Percentiles rank a stretch among this genome's conserved stretches.
Conservation (phyloP, 1,140 invertebrate genomes). For the Drosophila teissieri region DNA sequence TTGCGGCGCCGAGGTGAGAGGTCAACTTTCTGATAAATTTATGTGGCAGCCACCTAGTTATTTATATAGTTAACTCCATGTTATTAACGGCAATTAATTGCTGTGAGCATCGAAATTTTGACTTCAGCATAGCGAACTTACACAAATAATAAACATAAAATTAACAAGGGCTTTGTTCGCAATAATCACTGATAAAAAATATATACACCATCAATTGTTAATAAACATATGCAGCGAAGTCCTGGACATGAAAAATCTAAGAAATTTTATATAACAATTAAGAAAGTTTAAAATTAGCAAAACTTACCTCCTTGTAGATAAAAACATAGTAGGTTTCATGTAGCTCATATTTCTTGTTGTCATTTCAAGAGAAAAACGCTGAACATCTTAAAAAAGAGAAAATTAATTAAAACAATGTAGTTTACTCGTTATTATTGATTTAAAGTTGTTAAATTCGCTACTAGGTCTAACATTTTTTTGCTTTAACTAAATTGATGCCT, state of each 20-base stretch:
- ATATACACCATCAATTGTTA: neutral
- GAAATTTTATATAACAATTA: neutral
- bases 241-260: neutral
- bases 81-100: constrained; percentile 17
- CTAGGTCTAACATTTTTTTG: too few relatives aligned
- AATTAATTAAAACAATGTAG: too few relatives aligned
- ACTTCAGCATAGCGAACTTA: constrained; percentile 1
- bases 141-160: neutral
- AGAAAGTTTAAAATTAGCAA: neutral
- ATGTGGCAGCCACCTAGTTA: constrained; percentile 19
- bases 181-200: neutral
- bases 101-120: neutral
- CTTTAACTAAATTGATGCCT: too few relatives aligned
- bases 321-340: neutral
- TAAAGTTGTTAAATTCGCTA: too few relatives aligned
- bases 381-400: too few relatives aligned
- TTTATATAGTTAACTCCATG: constrained; percentile 25
- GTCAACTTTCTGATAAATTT: constrained; percentile 14
- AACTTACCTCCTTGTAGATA: neutral
- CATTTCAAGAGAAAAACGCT: too few relatives aligned
- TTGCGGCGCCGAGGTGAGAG: constrained; percentile 21
- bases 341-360: too few relatives aligned
- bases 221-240: neutral
- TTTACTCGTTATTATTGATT: too few relatives aligned
- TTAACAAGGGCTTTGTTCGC: neutral